Conservation (phyloP, 37 sponge, comb jelly and placozoan genomes). For the Chondrosia reniformis region DNA sequence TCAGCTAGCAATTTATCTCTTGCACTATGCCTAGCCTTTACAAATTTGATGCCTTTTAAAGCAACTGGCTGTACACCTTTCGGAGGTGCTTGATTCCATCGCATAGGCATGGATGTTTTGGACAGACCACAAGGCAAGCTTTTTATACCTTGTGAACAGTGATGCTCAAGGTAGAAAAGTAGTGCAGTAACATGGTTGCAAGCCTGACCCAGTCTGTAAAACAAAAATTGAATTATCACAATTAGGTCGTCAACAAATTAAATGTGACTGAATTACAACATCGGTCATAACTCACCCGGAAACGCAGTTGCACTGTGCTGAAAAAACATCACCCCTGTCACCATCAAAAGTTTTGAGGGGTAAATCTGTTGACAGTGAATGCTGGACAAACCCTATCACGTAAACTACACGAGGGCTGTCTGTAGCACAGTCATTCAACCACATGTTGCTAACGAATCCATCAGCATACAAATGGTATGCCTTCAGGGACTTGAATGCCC, state of each 20-base stretch:
- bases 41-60: background rate
- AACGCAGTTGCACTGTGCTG: background rate
- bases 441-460: slow-evolving; percentile 6
- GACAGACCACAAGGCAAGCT: background rate
- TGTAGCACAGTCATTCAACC: background rate
- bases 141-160: background rate
- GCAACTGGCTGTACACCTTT: background rate
- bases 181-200: slow-evolving; percentile 18
- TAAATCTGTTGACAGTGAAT: background rate
- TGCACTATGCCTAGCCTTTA: slow-evolving; percentile 18
- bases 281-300: background rate
- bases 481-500: background rate
- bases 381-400: background rate
- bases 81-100: slow-evolving; percentile 12
- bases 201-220: background rate
- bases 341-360: background rate
- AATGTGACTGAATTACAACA: background rate
- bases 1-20: background rate
- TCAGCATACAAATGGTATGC: background rate
- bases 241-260: background rate
- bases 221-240: background rate
- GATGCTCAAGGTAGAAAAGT: slow-evolving; percentile 10
- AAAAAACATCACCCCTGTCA: slow-evolving; percentile 1
- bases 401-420: no score
- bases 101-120: slow-evolving; percentile 22